These are phyloP conservation scores for Neofelis nebulosa DNA, from an alignment of 2,113 vertebrate species.

Conservation along the genomic window DNA sequence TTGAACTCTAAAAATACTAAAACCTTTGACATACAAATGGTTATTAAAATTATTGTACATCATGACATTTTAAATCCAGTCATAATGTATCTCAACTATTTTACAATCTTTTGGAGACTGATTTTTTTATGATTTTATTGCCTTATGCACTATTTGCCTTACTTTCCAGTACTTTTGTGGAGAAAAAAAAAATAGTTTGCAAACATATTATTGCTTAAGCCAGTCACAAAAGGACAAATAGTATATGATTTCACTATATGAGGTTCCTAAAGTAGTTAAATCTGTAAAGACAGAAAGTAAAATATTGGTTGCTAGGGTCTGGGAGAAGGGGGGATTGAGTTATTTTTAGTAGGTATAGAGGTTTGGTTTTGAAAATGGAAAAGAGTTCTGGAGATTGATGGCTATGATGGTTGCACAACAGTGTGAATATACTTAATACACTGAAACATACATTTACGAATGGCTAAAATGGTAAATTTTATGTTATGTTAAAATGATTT, in stretches of 20 bases:
- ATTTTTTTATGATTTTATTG: background rate
- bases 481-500: background rate
- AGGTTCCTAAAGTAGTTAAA: background rate
- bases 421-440: background rate
- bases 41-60: background rate
- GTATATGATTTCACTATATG: background rate
- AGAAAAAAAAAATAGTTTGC: background rate
- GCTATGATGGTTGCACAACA: background rate
- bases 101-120: background rate
- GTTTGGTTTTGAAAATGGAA: background rate
- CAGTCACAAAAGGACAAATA: background rate
- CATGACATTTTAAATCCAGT: background rate
- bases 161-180: background rate
- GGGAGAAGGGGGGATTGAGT: background rate
- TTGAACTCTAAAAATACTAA: slow-evolving; percentile 46
- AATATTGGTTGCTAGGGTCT: background rate
- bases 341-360: background rate
- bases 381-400: background rate
- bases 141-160: background rate
- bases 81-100: background rate
- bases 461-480: background rate
- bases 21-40: slow-evolving; percentile 38
- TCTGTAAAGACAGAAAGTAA: background rate
- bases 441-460: background rate
- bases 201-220: background rate